phyloP scores from a whole-genome alignment of 2,113 vertebrate species.

The Eulacestoma nigropectus region DNA sequence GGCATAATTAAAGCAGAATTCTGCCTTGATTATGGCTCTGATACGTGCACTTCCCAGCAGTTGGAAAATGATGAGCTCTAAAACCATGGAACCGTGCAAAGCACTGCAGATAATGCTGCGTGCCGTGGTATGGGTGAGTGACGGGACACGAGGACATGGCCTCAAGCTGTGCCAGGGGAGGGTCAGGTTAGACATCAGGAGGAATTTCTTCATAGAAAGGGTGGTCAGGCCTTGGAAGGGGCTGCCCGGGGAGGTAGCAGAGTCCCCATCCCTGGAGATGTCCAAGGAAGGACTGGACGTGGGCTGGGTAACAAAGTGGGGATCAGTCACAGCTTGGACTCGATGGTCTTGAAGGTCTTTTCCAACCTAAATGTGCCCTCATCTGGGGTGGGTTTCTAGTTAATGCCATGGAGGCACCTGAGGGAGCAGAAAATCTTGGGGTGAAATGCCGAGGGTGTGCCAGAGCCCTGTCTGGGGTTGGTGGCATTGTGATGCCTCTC shows the following conservation, averaged over 20 bases:
- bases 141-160: neutral
- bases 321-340: fast-evolving
- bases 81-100: neutral
- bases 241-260: neutral
- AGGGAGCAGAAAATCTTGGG: neutral
- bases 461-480: neutral
- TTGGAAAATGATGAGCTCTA: neutral
- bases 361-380: neutral
- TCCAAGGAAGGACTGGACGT: fast-evolving
- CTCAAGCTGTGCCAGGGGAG: neutral
- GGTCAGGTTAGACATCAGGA: neutral
- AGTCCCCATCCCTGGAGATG: neutral
- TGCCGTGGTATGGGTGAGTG: neutral
- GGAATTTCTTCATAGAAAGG: neutral
- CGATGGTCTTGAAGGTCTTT: neutral
- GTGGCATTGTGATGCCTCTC: neutral
- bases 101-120: fast-evolving
- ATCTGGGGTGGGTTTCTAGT: neutral
- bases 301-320: neutral
- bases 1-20: conserved; percentile 42
- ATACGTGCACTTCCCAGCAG: neutral
- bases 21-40: conserved; percentile 31
- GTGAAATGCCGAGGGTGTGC: neutral
- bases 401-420: neutral
- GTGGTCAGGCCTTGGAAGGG: neutral